Evolutionary conservation across 2,888 invertebrate species (phyloP).

Genomic region (Athrips mouffetella): DNA sequence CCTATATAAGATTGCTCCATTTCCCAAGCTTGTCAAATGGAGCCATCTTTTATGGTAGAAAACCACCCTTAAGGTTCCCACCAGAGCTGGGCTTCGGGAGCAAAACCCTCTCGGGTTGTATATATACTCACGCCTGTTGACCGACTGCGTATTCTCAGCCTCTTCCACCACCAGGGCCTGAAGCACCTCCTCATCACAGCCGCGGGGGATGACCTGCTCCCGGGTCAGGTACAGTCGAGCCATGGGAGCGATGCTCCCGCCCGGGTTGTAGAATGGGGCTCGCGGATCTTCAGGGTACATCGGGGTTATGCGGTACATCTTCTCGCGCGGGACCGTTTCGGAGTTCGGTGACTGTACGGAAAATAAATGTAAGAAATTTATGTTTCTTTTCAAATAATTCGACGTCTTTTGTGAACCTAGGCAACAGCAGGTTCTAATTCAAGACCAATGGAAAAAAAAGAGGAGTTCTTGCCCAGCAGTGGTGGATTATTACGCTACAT

Average conservation of each 20-base stretch:
- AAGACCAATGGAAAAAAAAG: no score
- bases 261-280: conserved; percentile 93
- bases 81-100: no score
- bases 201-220: conserved; percentile 84
- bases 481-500: no score
- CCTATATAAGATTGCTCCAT: no score
- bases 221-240: conserved; percentile 88
- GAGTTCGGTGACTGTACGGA: conserved; percentile 84
- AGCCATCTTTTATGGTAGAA: no score
- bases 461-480: no score
- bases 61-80: no score
- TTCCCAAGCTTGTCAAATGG: no score
- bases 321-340: conserved; percentile 87
- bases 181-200: conserved; percentile 83
- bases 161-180: conserved; percentile 79
- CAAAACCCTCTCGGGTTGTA: no score
- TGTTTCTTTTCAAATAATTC: no score
- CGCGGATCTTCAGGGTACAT: conserved; percentile 93
- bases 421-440: no score
- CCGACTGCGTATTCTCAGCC: conserved; percentile 83
- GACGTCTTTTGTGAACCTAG: no score
- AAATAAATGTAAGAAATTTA: background rate
- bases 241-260: conserved; percentile 86
- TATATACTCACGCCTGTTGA: conserved; percentile 79
- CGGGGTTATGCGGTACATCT: conserved; percentile 92